Conservation (phyloP, 2,797 vertebrate genomes). For the Natrix natrix region DNA sequence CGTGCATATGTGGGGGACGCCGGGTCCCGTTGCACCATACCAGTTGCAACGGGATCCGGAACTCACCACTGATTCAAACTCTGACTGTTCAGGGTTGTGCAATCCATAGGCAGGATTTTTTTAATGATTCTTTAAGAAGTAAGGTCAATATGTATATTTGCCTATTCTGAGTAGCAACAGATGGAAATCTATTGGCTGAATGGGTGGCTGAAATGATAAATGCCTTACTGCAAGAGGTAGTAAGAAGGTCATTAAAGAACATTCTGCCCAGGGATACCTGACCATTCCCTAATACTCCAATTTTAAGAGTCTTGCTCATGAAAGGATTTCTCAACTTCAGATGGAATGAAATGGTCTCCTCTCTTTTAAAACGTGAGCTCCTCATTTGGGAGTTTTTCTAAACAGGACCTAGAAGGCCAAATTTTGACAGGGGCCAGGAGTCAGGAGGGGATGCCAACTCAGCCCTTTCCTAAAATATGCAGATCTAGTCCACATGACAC, state of each 20-base stretch:
- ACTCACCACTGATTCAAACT: not conserved
- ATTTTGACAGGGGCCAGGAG: not conserved
- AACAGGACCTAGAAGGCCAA: not conserved
- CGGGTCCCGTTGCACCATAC: too few species aligned
- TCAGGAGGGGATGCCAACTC: not conserved
- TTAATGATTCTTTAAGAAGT: not conserved
- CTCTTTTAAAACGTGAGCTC: not conserved
- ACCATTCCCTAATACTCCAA: not conserved
- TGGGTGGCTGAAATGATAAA: not conserved
- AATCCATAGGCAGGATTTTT: not conserved
- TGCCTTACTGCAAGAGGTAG: not conserved
- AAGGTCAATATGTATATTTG: not conserved
- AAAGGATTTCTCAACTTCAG: not conserved
- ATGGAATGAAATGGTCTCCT: not conserved
- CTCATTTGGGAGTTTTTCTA: not conserved
- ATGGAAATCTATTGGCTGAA: not conserved
- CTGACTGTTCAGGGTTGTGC: not conserved
- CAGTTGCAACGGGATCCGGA: too few species aligned
- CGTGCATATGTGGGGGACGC: too few species aligned
- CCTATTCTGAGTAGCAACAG: not conserved
- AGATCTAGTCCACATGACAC: not conserved
- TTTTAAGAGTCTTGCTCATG: not conserved
- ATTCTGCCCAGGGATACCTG: not conserved
- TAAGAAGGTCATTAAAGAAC: not conserved
- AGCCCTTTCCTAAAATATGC: not conserved